Conservation (phyloP, 2,888 invertebrate species). For the Nomada fucata region DNA sequence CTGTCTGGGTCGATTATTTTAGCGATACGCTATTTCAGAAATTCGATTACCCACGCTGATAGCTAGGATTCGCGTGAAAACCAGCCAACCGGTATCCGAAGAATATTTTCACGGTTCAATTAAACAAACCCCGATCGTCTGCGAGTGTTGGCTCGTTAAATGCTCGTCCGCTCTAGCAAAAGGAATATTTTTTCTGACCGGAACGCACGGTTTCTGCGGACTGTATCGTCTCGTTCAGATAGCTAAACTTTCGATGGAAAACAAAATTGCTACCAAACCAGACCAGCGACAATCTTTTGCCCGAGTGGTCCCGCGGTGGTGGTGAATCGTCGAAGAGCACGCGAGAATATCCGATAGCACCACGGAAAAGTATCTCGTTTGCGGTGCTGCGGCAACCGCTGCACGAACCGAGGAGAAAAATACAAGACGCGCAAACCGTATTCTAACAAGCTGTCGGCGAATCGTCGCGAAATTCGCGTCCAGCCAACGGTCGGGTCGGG, state of each 20-base stretch:
- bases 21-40: neutral
- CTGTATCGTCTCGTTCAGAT: neutral
- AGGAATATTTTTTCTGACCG: too few relatives aligned
- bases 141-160: too few relatives aligned
- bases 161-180: too few relatives aligned
- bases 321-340: conserved; percentile 5
- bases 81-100: too few relatives aligned
- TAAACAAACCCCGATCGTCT: too few relatives aligned
- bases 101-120: too few relatives aligned
- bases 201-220: too few relatives aligned
- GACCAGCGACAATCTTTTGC: too few relatives aligned
- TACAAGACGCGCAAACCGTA: conserved; percentile 13
- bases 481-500: conserved; percentile 8
- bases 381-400: conserved; percentile 13
- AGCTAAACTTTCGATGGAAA: neutral
- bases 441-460: neutral
- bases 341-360: conserved; percentile 42
- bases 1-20: too few relatives aligned
- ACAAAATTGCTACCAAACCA: conserved; percentile 4
- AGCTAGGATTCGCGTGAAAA: too few relatives aligned
- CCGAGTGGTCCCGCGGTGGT: neutral
- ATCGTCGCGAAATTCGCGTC: conserved; percentile 29
- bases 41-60: neutral
- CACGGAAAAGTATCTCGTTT: conserved; percentile 13
- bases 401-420: conserved; percentile 24